A percentile compares a stretch with the other conserved stretches of the same genome.
phyloP scores from a whole-genome alignment of 2,113 vertebrate genomes.

The Microcebus murinus region DNA sequence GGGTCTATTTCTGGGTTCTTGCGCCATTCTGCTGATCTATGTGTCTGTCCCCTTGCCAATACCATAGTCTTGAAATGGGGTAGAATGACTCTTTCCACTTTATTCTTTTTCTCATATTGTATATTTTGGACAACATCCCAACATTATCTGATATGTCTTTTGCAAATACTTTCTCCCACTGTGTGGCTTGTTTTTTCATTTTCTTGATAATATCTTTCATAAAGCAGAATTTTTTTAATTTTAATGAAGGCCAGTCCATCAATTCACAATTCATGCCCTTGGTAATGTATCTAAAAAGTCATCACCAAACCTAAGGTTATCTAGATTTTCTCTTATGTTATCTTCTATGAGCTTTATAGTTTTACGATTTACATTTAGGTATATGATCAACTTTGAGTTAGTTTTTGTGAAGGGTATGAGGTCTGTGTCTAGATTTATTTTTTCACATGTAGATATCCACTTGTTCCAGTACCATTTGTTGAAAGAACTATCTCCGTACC shows the following conservation, averaged over 20 bases:
- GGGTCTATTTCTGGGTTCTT: background rate
- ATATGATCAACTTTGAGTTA: background rate
- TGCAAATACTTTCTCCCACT: background rate
- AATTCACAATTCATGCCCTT: background rate
- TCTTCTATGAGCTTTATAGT: background rate
- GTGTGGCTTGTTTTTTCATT: conserved; percentile 61
- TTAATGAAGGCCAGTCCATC: background rate
- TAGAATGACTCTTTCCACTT: background rate
- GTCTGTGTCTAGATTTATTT: background rate
- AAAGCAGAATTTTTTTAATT: background rate
- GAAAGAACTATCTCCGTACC: background rate
- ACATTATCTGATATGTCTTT: background rate
- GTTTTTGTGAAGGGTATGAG: background rate
- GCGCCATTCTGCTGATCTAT: background rate
- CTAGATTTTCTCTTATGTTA: background rate
- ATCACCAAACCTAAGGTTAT: background rate
- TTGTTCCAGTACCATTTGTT: background rate
- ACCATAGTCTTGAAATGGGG: background rate
- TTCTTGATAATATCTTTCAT: background rate
- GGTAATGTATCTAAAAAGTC: background rate
- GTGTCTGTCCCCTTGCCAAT: background rate
- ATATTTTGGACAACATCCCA: background rate
- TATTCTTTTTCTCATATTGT: background rate
- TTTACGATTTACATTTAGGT: background rate
- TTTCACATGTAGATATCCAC: background rate